Evolutionary conservation across 2,113 vertebrate genomes (phyloP), one percentile per base, ranked within the genome.

Genomic region (Phasianus colchicus): DNA sequence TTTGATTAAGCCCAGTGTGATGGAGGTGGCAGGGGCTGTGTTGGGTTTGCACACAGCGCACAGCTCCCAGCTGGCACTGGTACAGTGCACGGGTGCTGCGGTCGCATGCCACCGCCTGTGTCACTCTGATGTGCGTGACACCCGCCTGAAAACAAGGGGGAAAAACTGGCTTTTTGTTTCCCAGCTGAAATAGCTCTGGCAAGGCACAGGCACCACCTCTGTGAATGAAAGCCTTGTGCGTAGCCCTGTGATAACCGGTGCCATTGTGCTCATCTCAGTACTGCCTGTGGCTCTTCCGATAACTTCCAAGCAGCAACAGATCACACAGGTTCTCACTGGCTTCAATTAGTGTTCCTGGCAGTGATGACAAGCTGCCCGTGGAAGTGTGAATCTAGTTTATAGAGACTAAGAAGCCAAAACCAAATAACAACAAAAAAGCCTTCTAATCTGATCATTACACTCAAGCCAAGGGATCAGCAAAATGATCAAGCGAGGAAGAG

Each of bases 301-400:
- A 54, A 20, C 18, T 13, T 40, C 74, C 73, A 55, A 60, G 55
- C 67, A 52, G 13, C 42, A 83, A 89, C 71, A 94, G 85, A 89
- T 91, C 86, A 36, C 10, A 12, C 65, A 85, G 63, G 65, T 86
- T 95, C 86, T 94, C 69, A 79, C 70, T 2, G 0, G 20, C 86
- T 94, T 58, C 90, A 92, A 89, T 93, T 91, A 93, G 43, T 65
- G 40, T 22, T 94, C 22, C 85, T 72, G 77, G 40, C 60, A 70
- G 42, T 42, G 89, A 43, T 65, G 76, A 82, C 43, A 91, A 91
- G 76, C 80, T 42, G 63, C 47, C 84, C 7, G 13, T 25, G 78
- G 75, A 93, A 88, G 83, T 82, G 83, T 83, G 93, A 89, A 79
- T 89, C 58, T 82, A 74, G 79, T 73, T 93, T 92, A 90, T 75